Evolutionary conservation across 1,140 invertebrate species (phyloP), one percentile per base, ranked within the genome.

Genomic region (Megathymus violae): DNA sequence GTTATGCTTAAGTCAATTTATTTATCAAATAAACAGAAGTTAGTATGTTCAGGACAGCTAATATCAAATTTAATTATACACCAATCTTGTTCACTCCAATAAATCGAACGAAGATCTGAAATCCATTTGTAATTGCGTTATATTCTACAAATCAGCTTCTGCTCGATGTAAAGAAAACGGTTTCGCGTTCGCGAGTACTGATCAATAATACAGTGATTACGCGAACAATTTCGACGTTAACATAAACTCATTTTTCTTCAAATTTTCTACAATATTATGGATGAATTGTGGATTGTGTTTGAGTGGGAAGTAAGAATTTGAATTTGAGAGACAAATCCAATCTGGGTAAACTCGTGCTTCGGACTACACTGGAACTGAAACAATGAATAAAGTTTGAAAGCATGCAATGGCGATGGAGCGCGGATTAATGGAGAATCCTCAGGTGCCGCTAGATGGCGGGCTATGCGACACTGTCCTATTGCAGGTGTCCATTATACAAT

Each of bases 331-430:
- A 76, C 68, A 74, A 74, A 71, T 78, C 62, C 76, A 74, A 76
- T 76, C 68, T 74, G 48, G 54, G 64, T 68, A 64, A 71, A 70
- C 52, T 64, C 56, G 64, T 50, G 54, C 60, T 71, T 67, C 47
- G 67, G 56, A 67, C 31, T 62, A 65, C 19, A 71, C 62, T 67
- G 66, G 47, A 58, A 70, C 58, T 78, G 66, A 78, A 76, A 80
- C 77, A 80, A 80, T 80, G 75, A 76, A 72, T 73, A 73, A 76
- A 80, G 72, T 80, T 78, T 74, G 67, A 78, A 76, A 77, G 72
- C 65, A 67, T 74, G 64, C 69, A 68, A 58, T 70, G 60, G 67
- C 64, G 67, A 75, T 67, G 64, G 71, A 59, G 64, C 67, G 59
- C 58, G 68, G 75, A 79, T 75, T 79, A 72, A 79, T 76, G 50